Evolutionary conservation across 2,888 invertebrate species (phyloP).

Genomic region (Smittia sp.): DNA sequence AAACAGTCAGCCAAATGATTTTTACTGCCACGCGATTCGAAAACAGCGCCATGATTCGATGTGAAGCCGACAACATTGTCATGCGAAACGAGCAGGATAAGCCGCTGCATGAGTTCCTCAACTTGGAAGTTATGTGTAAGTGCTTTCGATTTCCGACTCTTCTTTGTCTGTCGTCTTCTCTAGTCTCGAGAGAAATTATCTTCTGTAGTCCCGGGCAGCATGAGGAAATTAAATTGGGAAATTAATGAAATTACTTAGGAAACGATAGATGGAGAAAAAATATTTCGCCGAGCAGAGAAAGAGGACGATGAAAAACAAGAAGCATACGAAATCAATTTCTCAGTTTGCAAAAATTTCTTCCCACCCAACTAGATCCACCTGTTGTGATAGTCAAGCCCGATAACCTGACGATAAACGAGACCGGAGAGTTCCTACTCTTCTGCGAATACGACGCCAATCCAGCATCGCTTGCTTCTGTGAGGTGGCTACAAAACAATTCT

Average conservation of each 20-base stretch:
- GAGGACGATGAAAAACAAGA: constrained; percentile 12
- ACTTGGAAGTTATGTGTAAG: constrained; percentile 86
- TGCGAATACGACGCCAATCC: constrained; percentile 88
- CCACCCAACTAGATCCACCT: constrained; percentile 68
- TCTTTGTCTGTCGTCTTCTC: no score
- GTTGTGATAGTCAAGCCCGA: constrained; percentile 72
- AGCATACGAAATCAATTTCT: constrained; percentile 15
- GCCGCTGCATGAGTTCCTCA: constrained; percentile 68
- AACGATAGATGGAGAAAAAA: background rate
- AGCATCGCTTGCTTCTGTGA: constrained; percentile 68
- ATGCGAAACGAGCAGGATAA: constrained; percentile 69
- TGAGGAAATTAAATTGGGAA: constrained; percentile 36
- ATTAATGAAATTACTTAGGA: constrained; percentile 36
- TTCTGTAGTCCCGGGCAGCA: background rate
- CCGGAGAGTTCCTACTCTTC: constrained; percentile 67
- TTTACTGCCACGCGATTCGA: constrained; percentile 80
- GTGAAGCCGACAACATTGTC: constrained; percentile 79
- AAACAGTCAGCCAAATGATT: constrained; percentile 72
- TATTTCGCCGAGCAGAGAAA: background rate
- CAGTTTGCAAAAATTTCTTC: constrained; percentile 32
- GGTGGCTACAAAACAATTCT: constrained; percentile 65
- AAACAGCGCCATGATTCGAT: constrained; percentile 74
- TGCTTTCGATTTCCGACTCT: constrained; percentile 45
- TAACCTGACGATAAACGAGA: constrained; percentile 76
- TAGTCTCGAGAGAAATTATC: background rate